A percentile compares a stretch with the other conserved stretches of the same genome.
These are phyloP conservation scores for Amphibalanus amphitrite DNA, from an alignment of 1,140 invertebrate genomes.

Conservation along the genomic window DNA sequence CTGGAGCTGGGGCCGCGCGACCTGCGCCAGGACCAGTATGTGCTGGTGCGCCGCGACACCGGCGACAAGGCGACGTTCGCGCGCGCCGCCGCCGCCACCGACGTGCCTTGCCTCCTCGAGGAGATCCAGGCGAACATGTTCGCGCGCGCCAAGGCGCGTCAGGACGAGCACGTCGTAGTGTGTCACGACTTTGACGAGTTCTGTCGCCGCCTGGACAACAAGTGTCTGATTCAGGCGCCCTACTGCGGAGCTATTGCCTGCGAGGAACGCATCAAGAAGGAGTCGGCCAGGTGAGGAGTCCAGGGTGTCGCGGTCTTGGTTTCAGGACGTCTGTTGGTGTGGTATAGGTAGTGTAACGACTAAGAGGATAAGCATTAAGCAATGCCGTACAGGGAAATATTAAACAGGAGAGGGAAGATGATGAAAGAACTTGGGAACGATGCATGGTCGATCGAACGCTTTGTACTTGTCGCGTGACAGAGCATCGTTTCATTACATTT, in stretches of 20 bases:
- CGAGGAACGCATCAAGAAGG: constrained; percentile 91
- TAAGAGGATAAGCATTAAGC: too few species aligned
- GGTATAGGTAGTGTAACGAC: too few species aligned
- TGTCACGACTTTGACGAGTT: constrained; percentile 69
- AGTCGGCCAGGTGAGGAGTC: constrained; percentile 57
- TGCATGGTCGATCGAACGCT: too few species aligned
- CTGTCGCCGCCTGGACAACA: constrained; percentile 55
- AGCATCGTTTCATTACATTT: too few species aligned
- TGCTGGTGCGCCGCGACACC: constrained; percentile 75
- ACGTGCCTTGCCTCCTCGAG: constrained; percentile 49
- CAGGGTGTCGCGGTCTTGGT: too few species aligned
- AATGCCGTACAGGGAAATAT: too few species aligned
- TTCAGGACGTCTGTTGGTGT: too few species aligned
- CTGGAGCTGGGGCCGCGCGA: constrained; percentile 94
- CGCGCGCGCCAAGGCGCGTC: constrained; percentile 52
- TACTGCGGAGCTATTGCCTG: constrained; percentile 82
- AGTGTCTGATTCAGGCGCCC: constrained; percentile 75
- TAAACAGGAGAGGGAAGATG: too few species aligned
- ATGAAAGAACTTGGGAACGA: too few species aligned
- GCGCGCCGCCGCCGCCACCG: constrained; percentile 31
- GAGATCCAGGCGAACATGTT: constrained; percentile 67
- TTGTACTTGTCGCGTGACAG: too few species aligned
- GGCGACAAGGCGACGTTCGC: constrained; percentile 58
- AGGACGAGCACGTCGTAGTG: constrained; percentile 51
- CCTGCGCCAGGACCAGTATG: constrained; percentile 63